phyloP scores from a whole-genome alignment of 2,888 invertebrate genomes.

The Polylopha cassiicola region DNA sequence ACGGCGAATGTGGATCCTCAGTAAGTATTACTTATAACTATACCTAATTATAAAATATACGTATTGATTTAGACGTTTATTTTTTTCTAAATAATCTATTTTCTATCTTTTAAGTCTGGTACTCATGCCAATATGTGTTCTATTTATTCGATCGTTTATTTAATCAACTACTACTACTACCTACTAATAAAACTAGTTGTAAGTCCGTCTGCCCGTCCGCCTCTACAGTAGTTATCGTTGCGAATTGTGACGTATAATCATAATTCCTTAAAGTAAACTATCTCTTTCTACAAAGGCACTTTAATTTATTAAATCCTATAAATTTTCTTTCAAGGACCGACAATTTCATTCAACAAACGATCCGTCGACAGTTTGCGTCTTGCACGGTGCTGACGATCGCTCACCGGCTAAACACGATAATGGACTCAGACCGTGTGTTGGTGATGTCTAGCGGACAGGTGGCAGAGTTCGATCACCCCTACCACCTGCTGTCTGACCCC shows the following conservation, averaged over 20 bases:
- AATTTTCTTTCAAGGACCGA: slow-evolving; percentile 71
- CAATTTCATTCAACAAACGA: slow-evolving; percentile 88
- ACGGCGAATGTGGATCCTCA: slow-evolving; percentile 78
- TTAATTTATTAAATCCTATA: slow-evolving; percentile 1
- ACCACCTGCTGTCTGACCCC: slow-evolving; percentile 76
- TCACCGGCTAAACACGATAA: slow-evolving; percentile 92
- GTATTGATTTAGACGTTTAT: neutral
- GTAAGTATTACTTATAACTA: slow-evolving; percentile 55
- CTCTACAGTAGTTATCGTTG: slow-evolving; percentile 8
- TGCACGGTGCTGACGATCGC: slow-evolving; percentile 95
- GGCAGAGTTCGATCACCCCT: slow-evolving; percentile 83
- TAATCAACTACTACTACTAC: no score
- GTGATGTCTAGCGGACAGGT: slow-evolving; percentile 89
- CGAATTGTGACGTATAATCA: slow-evolving; percentile 10
- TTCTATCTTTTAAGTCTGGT: no score
- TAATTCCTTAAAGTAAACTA: slow-evolving; percentile 7
- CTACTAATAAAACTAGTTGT: no score
- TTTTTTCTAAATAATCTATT: no score
- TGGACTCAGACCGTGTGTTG: slow-evolving; percentile 91
- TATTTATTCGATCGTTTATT: no score
- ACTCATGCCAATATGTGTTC: no score
- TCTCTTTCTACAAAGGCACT: neutral
- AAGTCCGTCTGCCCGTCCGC: no score
- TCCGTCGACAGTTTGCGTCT: slow-evolving; percentile 83
- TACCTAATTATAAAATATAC: slow-evolving; percentile 1